Base-by-base conservation (phyloP, 2,113 vertebrate species). In the Pagrus major region DNA sequence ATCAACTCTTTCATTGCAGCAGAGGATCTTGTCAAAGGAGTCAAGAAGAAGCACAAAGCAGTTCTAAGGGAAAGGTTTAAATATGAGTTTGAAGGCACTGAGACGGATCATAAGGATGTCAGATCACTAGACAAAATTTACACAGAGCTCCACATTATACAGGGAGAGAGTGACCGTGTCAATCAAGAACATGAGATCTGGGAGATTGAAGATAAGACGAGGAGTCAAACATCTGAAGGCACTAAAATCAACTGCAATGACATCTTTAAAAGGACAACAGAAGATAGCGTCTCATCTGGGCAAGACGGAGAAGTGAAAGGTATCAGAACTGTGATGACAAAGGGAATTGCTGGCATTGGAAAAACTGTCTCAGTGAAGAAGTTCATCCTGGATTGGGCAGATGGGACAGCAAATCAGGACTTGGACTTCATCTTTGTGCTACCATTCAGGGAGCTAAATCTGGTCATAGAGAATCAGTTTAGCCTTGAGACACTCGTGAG, bases 281-380 rank as follows among this genome's bases (percentile, higher is more conserved):
- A 44, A 47, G 18, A 35, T 52, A 64, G 0, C 0, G 2, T 21
- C 3, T 54, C 29, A 25, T 15, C 44, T 55, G 39, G 15, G 23
- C 7, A 23, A 44, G 73, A 18, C 0, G 5, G 56, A 10, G 27
- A 70, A 0, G 0, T 16, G n/a, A 80, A 0, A 59, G 4, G 37
- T n/a, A 41, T 84, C 0, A 7, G 9, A 60, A 80, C 68, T 29
- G 82, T 89, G 42, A 75, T 89, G 67, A 89, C 85, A 12, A 85
- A 80, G 20, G 85, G 85, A 1, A 31, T 89, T 0, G 84, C 88
- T 56, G 88, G 88, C 16, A 84, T 89, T 27, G 87, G 87, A 49
- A 86, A 89, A 84, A 89, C 87, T 18, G 51, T 84, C 27, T 89
- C 78, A 1, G 88, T 85, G 14, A 66, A 84, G 71, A 89, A 89